A percentile compares a stretch with the other conserved stretches of the same genome.
These are phyloP conservation scores for Selenia dentaria DNA, from an alignment of 2,888 invertebrate species.

Conservation along the genomic window DNA sequence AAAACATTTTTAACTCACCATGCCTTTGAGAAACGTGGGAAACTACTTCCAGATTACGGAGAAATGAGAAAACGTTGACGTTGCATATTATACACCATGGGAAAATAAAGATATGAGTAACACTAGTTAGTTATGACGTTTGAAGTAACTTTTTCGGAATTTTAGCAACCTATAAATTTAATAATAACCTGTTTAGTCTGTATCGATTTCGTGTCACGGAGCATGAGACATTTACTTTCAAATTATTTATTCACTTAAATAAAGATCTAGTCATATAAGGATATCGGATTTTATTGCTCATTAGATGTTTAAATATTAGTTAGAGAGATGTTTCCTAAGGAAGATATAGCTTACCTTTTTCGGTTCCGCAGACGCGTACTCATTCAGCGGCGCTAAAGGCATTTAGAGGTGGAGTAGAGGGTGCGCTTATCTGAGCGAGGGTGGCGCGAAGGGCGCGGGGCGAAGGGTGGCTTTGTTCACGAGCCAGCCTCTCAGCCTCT, in stretches of 20 bases:
- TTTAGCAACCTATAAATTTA: too few relatives aligned
- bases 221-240: too few relatives aligned
- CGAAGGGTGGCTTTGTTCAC: constrained; percentile 61
- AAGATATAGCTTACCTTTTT: constrained; percentile 58
- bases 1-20: constrained; percentile 48
- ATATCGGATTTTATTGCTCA: constrained; percentile 56
- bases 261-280: too few relatives aligned
- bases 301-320: constrained; percentile 51
- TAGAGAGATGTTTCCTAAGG: constrained; percentile 46
- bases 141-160: too few relatives aligned
- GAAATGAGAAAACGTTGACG: constrained; percentile 17
- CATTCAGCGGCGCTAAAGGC: constrained; percentile 62
- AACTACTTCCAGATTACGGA: constrained; percentile 34
- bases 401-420: constrained; percentile 62
- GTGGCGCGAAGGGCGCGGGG: constrained; percentile 42
- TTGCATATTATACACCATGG: constrained; percentile 13
- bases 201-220: too few relatives aligned
- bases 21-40: constrained; percentile 35
- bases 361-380: constrained; percentile 52
- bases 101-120: neutral
- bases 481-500: constrained; percentile 53
- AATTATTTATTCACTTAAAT: too few relatives aligned
- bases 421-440: constrained; percentile 64
- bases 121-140: too few relatives aligned
- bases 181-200: too few relatives aligned